Evolutionary conservation across 2,888 invertebrate genomes (phyloP).

Genomic region (Neuroscelio doddi): DNA sequence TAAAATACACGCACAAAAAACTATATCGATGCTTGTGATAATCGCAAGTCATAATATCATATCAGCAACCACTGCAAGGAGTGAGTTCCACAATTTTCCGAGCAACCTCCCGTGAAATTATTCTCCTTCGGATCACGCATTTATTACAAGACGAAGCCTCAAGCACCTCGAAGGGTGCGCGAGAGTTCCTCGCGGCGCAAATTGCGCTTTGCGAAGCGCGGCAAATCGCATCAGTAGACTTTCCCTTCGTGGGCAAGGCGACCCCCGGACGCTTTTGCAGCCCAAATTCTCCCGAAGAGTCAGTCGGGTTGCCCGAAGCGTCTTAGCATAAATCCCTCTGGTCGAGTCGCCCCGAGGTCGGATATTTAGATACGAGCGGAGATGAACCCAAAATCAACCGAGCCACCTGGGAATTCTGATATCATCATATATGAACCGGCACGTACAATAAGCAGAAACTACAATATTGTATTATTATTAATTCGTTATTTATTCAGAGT

Average conservation of each 20-base stretch:
- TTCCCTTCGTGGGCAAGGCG: slow-evolving; percentile 8
- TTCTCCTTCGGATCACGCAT: slow-evolving; percentile 37
- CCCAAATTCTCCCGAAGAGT: slow-evolving; percentile 17
- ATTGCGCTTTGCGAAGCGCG: slow-evolving; percentile 53
- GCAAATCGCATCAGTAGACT: slow-evolving; percentile 40
- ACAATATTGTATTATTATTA: too few relatives aligned
- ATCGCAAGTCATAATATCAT: slow-evolving; percentile 15
- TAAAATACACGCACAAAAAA: slow-evolving; percentile 1
- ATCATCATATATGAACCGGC: slow-evolving; percentile 1
- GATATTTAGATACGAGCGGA: slow-evolving; percentile 58
- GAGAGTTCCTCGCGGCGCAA: slow-evolving; percentile 51
- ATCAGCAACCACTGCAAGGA: slow-evolving; percentile 11
- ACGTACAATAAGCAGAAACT: background rate
- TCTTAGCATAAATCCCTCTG: slow-evolving; percentile 59
- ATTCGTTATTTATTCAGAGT: too few relatives aligned
- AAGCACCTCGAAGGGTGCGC: slow-evolving; percentile 9
- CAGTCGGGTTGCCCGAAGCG: slow-evolving; percentile 52
- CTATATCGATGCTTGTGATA: slow-evolving; percentile 9
- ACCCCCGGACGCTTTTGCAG: slow-evolving; percentile 18
- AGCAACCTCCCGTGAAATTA: slow-evolving; percentile 44
- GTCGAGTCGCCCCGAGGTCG: slow-evolving; percentile 50
- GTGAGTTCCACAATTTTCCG: slow-evolving; percentile 23
- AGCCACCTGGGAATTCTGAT: slow-evolving; percentile 33
- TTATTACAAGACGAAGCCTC: slow-evolving; percentile 26
- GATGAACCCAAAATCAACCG: slow-evolving; percentile 19